Conservation (phyloP, 2,797 vertebrate genomes). For the Pogonophryne albipinna region DNA sequence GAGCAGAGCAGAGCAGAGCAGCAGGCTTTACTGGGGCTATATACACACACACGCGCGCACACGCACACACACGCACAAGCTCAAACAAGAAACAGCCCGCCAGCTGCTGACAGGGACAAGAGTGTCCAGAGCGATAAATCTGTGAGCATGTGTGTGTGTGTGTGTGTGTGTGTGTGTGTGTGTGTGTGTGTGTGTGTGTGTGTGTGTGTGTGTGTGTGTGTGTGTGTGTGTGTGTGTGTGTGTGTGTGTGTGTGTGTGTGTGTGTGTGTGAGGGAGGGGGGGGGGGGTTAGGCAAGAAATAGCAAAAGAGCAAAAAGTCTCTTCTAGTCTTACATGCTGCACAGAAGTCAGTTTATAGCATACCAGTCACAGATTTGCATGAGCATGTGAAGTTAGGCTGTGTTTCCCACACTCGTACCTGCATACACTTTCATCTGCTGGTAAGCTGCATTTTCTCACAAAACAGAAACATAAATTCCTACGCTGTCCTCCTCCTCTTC, state of each 20-base stretch:
- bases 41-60: constrained; percentile 60
- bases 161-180: constrained; percentile 42
- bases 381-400: constrained; percentile 18
- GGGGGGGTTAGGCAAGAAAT: constrained; percentile 46
- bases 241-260: constrained; percentile 41
- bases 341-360: constrained; percentile 22
- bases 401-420: constrained; percentile 14
- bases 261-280: constrained; percentile 14
- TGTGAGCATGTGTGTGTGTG: constrained; percentile 59
- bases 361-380: constrained; percentile 30
- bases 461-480: constrained; percentile 32
- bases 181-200: constrained; percentile 48
- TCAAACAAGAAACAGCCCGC: constrained; percentile 80
- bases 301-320: constrained; percentile 64
- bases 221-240: constrained; percentile 24
- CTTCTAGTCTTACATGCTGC: constrained; percentile 21
- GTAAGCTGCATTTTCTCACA: constrained; percentile 13
- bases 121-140: constrained; percentile 82
- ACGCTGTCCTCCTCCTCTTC: constrained; percentile 29
- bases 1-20: constrained; percentile 82
- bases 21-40: constrained; percentile 84
- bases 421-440: constrained; percentile 33
- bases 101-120: constrained; percentile 88
- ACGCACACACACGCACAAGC: constrained; percentile 60
- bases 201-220: constrained; percentile 31